These are phyloP conservation scores for Azorinus chamasolen DNA, from an alignment of 2,888 invertebrate genomes.

Conservation along the genomic window DNA sequence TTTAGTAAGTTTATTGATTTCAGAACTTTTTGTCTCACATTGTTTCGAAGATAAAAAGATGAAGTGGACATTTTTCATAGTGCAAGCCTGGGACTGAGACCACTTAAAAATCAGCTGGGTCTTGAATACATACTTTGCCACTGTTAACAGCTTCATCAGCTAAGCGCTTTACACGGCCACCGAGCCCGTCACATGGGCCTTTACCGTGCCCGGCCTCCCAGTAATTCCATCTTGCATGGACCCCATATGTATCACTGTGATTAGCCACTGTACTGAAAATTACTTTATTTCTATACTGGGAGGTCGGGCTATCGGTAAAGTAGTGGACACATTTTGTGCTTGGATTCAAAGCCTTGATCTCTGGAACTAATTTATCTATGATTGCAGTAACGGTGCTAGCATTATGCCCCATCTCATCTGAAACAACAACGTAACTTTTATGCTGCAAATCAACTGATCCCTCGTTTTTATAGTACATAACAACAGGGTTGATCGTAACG, in stretches of 20 bases:
- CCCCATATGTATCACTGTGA: not conserved
- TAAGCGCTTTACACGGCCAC: slow-evolving; percentile 21
- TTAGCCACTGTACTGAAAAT: no score
- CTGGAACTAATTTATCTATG: slow-evolving; percentile 17
- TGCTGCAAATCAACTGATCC: no score
- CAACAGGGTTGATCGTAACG: slow-evolving; percentile 21
- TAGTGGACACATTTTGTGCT: slow-evolving; percentile 13
- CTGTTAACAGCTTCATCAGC: no score
- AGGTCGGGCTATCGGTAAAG: slow-evolving; percentile 29
- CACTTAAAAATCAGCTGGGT: no score
- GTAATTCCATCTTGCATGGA: slow-evolving; percentile 14
- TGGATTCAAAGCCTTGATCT: slow-evolving; percentile 3
- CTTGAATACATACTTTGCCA: no score
- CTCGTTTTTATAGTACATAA: slow-evolving; percentile 5
- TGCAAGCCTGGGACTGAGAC: no score
- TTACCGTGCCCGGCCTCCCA: slow-evolving; percentile 34
- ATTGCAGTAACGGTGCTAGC: slow-evolving; percentile 2
- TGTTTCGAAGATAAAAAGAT: no score
- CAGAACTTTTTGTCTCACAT: no score
- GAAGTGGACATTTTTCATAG: no score
- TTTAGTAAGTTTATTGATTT: not conserved
- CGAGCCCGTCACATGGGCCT: slow-evolving; percentile 34
- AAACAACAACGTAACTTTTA: slow-evolving; percentile 21
- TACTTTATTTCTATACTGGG: slow-evolving; percentile 30
- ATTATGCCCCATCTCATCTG: slow-evolving; percentile 28